Base-by-base conservation (phyloP, 1,140 invertebrate species). In the Drosophila arawakana region DNA sequence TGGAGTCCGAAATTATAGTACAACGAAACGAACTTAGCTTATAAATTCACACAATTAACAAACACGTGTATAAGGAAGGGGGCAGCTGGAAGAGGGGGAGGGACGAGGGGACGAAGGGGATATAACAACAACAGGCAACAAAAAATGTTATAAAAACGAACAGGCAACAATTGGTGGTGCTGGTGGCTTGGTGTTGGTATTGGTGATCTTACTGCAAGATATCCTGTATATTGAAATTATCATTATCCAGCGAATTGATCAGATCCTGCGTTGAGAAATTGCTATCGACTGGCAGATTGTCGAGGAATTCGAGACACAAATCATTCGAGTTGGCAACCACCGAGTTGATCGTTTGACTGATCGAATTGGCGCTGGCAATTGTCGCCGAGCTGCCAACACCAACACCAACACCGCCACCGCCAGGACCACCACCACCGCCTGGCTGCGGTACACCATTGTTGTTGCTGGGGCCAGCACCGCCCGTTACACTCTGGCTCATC, bases 301-400 rank as follows among this genome's bases (percentile, higher is more conserved):
- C 96, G n/a, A 97, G 93, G 92, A 97, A 96, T 93, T 97, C 96
- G 71, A 96, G 93, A 92, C 95, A 96, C 83, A 96, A 96, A 86
- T 96, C 96, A 18, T 94, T 93, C 0, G 95, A 91, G 91, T 94
- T 94, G 77, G 83, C 94, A 49, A 93, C 92, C 92, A 94, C 95
- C 92, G 93, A 93, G 89, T 93, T 94, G 92, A 90, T 91, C 74
- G 78, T 91, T 82, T 90, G 93, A 73, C 73, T 93, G 10, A 92
- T 93, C 81, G 81, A 91, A 75, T 92, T 92, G 83, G 93, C 74
- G 92, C 92, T 50, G 92, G 93, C 61, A 90, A 93, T 92, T 18
- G 90, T 88, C 11, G 89, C 82, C 35, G 84, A 37, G 2, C 55
- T 76, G 7, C 68, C 69, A 43, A 69, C 74, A 11, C 69, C 69